Evolutionary conservation across 1,140 invertebrate genomes (phyloP), one percentile per base, ranked within the genome.

Genomic region (Acyrthosiphon pisum): DNA sequence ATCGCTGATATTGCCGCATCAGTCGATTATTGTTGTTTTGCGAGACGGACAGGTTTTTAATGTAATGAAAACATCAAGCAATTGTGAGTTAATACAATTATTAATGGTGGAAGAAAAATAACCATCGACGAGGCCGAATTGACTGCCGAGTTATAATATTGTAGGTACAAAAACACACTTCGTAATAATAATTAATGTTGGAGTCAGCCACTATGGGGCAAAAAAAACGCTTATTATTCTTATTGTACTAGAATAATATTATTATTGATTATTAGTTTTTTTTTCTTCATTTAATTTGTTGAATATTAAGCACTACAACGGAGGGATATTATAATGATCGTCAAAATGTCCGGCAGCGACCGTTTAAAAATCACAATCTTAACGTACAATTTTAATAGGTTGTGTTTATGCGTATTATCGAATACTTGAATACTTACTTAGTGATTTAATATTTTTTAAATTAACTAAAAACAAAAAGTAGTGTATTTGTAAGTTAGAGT

Each of bases 51-150:
- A 6, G 9, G 50, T 92, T 53, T 56, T 50, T 53, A 84, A 30
- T 22, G 20, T 92, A 92, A 92, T 84, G 91, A 84, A 83, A 92
- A 92, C 76, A n/a, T 92, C 91, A 53, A 84, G 11, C 81, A 46
- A 60, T 2, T 26, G 60, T 18, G 30, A 76, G n/a, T 76, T 76
- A n/a, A 76, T 76, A 14, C n/a, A 18, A 44, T 26, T 44, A 44
- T 26, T 6, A 6, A 26, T 23, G 22, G 23, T 4, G 22, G 23
- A 86, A 23, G 81, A 23, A 44, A 84, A 86, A 86, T 1, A 41
- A 86, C 83, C 41, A 86, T 6, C 8, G 37, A 86, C 37, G 8
- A 14, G 44, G 6, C n/a, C 22, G 23, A 41, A 26, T 14, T 9
- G 37, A 44, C 37, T 4, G 4, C 4, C 4, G 18, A 76, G 30